Percentiles rank a stretch among this genome's conserved stretches.
phyloP scores from a whole-genome alignment of 1,140 invertebrate genomes.

The Homarus americanus region DNA sequence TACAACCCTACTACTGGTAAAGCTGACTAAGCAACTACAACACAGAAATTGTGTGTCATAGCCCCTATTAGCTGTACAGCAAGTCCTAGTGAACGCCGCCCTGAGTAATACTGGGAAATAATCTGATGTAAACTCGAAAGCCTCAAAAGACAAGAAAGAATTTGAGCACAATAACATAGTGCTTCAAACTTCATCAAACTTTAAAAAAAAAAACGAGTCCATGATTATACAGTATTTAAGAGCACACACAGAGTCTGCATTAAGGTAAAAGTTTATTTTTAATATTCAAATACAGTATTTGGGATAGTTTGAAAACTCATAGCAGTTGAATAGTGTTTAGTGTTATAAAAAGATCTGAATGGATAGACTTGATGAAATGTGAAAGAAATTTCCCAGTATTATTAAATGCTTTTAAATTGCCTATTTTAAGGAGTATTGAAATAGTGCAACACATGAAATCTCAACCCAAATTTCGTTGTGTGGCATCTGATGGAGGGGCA shows the following conservation, averaged over 20 bases:
- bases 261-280: too few species aligned
- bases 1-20: neutral
- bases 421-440: neutral
- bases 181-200: too few species aligned
- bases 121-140: neutral
- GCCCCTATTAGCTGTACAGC: neutral
- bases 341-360: too few species aligned
- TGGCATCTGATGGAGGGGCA: slow-evolving; percentile 21
- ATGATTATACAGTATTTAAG: too few species aligned
- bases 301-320: too few species aligned
- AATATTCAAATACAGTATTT: too few species aligned
- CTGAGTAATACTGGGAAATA: slow-evolving; percentile 15
- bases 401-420: neutral
- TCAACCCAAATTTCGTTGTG: slow-evolving; percentile 18
- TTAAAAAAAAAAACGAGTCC: too few species aligned
- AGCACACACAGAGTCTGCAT: too few species aligned
- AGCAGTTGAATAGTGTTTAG: too few species aligned
- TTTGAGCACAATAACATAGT: neutral
- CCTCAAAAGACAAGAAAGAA: neutral
- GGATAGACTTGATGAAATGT: neutral
- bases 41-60: neutral
- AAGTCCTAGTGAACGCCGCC: neutral
- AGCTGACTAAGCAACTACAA: neutral
- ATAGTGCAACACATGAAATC: slow-evolving; percentile 21
- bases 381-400: slow-evolving; percentile 11